Conservation (phyloP, 1,140 invertebrate genomes). For the Aphelinus certus region DNA sequence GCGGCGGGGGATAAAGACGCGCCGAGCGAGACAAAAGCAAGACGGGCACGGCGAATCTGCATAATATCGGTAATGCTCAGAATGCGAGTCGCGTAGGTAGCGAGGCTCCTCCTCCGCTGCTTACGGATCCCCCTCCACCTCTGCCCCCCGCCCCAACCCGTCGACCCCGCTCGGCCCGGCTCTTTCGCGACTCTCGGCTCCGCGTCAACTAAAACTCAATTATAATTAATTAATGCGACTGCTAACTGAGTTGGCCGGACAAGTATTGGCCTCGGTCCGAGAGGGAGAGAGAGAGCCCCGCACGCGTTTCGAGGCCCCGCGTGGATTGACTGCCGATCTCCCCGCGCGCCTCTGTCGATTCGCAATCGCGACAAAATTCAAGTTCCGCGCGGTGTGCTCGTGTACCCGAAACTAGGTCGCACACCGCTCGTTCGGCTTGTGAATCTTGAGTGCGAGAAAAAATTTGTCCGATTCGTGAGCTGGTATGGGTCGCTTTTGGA, state of each 20-base stretch:
- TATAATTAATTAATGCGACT: constrained; percentile 80
- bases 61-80: constrained; percentile 66
- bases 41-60: constrained; percentile 53
- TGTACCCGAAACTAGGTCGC: too few species aligned
- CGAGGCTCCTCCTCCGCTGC: constrained; percentile 44
- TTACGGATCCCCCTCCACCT: constrained; percentile 43
- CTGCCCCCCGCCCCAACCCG: background rate
- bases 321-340: constrained; percentile 25
- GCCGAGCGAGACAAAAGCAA: constrained; percentile 20
- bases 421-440: too few species aligned
- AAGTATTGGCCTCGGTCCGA: constrained; percentile 52
- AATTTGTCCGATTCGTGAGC: too few species aligned
- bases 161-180: too few species aligned
- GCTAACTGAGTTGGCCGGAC: constrained; percentile 56
- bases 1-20: too few species aligned
- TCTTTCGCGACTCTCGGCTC: constrained; percentile 53
- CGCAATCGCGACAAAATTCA: too few species aligned
- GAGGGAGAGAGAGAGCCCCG: background rate
- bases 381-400: too few species aligned
- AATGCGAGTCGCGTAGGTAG: constrained; percentile 63
- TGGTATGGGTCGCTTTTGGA: too few species aligned
- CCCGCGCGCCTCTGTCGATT: too few species aligned
- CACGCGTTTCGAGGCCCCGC: background rate
- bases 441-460: too few species aligned
- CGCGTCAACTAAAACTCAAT: constrained; percentile 81